Conservation (phyloP, 1,140 invertebrate species). For the Brachionus rubens region DNA sequence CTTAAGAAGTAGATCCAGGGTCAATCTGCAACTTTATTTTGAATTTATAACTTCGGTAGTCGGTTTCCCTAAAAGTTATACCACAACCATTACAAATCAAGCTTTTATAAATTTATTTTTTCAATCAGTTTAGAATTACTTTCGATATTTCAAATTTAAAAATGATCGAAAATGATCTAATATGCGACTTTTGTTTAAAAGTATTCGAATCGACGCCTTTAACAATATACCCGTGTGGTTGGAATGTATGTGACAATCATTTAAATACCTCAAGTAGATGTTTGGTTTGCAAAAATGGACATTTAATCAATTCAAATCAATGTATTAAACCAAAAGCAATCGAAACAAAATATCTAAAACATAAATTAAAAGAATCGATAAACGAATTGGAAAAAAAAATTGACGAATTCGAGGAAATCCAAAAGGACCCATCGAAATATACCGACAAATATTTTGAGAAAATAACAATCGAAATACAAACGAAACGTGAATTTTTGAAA, state of each 20-base stretch:
- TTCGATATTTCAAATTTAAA: background rate
- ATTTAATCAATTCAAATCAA: background rate
- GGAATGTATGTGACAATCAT: background rate
- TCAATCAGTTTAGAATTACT: background rate
- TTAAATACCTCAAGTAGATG: background rate
- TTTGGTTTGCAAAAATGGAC: background rate
- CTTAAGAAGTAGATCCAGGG: too few species aligned
- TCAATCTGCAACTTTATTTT: too few species aligned
- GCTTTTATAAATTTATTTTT: background rate
- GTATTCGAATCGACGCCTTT: background rate
- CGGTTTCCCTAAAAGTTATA: too few species aligned
- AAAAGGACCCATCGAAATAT: background rate
- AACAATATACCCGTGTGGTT: background rate
- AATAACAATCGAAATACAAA: background rate
- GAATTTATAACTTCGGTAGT: too few species aligned
- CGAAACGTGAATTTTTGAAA: background rate
- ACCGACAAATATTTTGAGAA: background rate
- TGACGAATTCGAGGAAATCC: background rate
- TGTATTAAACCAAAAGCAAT: background rate
- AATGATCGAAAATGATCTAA: background rate
- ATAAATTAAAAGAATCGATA: background rate
- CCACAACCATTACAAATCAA: background rate
- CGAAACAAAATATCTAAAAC: background rate
- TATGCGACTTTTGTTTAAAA: background rate
- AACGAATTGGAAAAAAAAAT: background rate